Evolutionary conservation across 2,888 invertebrate species (phyloP).

Genomic region (Acanthococcus lagerstroemiae): DNA sequence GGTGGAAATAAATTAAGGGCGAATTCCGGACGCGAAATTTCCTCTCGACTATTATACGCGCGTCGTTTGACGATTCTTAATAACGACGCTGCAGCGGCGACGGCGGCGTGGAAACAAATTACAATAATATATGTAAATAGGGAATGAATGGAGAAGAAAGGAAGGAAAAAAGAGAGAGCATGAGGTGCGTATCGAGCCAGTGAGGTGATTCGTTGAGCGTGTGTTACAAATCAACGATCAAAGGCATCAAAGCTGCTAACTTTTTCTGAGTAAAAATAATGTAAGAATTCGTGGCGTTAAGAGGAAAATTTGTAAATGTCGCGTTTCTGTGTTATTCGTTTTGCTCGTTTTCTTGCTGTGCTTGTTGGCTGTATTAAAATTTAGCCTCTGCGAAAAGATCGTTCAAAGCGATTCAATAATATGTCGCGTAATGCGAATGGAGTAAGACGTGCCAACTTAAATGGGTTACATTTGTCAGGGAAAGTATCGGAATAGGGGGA

Average conservation of each 20-base stretch:
- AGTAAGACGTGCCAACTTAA: too few relatives aligned
- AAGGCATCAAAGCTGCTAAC: background rate
- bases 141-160: too few relatives aligned
- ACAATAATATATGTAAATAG: background rate
- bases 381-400: too few relatives aligned
- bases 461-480: too few relatives aligned
- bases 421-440: too few relatives aligned
- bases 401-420: too few relatives aligned
- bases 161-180: background rate
- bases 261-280: background rate
- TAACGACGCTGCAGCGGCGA: too few relatives aligned
- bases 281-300: background rate
- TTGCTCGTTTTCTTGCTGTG: too few relatives aligned
- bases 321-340: too few relatives aligned
- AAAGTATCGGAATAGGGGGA: too few relatives aligned
- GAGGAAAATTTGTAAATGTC: too few relatives aligned
- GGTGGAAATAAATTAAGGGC: background rate
- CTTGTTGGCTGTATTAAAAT: too few relatives aligned
- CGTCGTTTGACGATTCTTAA: background rate
- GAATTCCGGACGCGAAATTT: background rate
- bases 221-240: background rate
- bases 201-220: background rate
- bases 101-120: background rate
- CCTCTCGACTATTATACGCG: background rate
- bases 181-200: background rate